Evolutionary conservation across 2,888 invertebrate species (phyloP), one percentile per base, ranked within the genome.

Genomic region (Lomographa bimaculata): DNA sequence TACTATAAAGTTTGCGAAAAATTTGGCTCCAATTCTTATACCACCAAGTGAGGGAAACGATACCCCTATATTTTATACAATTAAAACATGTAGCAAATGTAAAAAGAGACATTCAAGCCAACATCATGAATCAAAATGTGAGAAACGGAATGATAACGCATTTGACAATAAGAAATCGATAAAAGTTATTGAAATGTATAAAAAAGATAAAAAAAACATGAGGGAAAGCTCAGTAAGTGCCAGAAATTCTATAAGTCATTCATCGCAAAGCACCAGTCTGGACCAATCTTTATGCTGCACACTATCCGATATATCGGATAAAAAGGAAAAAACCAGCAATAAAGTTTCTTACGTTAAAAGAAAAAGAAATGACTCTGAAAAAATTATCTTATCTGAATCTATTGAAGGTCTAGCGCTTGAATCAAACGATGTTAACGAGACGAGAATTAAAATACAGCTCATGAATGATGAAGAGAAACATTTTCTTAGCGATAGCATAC

Each of bases 401-500:
- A 77, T 86, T 38, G 79, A 84, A 59, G 83, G 79, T 12, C 45
- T 85, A 9, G 81, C 82, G 1, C 71, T 73, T 1, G 79, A 82
- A 57, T 29, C 40, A 2, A 58, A 70, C 9, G 40, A 55, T 7
- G 37, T 53, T 20, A 71, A 65, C 7, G 72, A 79, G 6, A 60
- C 65, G 5, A 76, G 68, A 49, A 79, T 86, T 39, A 86, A 86
- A 75, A 69, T 85, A 51, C 79, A 82, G 50, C 64, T 87, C 11
- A 87, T 86, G 84, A 80, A 79, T 33, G 79, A 80, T 6, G 64
- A 61, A 44, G 85, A 85, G 19, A 86, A 78, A 52, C 59, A 67
- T 28, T 46, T 64, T 17, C 68, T 89, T 12, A 71, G 62, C 44
- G 79, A 86, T 35, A 78, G 68, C 45, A 74, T 87, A 42, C 71